Base-by-base conservation (phyloP, 2,888 invertebrate genomes). In the Pheosia tremula region DNA sequence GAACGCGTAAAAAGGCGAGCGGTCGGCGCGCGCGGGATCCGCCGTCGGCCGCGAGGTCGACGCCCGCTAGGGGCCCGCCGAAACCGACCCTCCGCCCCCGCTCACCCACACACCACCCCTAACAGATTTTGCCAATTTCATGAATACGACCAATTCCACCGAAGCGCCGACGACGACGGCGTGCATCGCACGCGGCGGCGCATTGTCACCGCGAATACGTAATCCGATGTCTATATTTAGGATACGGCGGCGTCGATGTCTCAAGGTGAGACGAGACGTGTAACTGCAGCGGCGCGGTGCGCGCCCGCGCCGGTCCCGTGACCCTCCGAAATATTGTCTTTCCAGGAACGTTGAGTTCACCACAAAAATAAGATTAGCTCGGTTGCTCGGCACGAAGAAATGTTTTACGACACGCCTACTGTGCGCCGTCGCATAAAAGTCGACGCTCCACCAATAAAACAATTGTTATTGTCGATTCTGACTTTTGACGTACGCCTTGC, bases 1-100 rank as follows among this genome's bases (percentile, higher is more conserved):
- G 89, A 91, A 88, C 91, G 90, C 91, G 91, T 90, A 90, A 90
- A 91, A 91, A 91, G 88, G 90, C 91, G 90, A 90, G 88, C 91
- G 88, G 86, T 71, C 84, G 85, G 83, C 84, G 88, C 86, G 87
- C 82, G 85, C 88, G 88, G 81, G 84, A 83, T 85, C 85, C 78
- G 80, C 81, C 85, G 86, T 90, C 91, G 89, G 87, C 88, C 90
- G 87, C 91, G 91, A 86, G 91, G 90, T 91, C 92, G 91, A 90
- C 88, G 91, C 83, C 90, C 91, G 88, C 83, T 81, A 82, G 88
- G 73, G 87, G 87, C 88, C 89, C 88, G 80, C 87, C 85, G 83
- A 88, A 88, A 86, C 81, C 84, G 83, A 84, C 84, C 82, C 83
- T 81, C 82, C 75, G 74, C 79, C 83, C 81, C 82, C 82, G 75